Percentiles rank a stretch among this genome's conserved stretches.
These are phyloP conservation scores for Lordiphosa collinella DNA, from an alignment of 1,140 invertebrate species.

Conservation along the genomic window DNA sequence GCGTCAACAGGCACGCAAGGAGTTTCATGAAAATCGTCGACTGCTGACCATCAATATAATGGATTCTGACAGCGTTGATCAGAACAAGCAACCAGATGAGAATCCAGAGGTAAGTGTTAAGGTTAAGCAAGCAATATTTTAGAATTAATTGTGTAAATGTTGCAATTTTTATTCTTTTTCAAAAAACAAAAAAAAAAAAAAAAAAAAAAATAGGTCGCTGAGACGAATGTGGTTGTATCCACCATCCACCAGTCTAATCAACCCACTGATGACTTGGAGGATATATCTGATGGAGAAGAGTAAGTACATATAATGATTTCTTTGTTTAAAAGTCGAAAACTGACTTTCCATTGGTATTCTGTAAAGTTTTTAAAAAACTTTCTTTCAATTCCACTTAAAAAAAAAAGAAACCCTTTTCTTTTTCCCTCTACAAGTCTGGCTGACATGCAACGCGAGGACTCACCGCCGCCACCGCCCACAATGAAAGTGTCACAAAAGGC, in stretches of 20 bases:
- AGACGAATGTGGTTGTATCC: neutral
- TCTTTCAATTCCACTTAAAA: neutral
- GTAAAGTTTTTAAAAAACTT: no score
- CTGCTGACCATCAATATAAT: neutral
- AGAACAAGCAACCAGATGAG: neutral
- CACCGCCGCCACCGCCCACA: conserved; percentile 37
- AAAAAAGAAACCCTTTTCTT: no score
- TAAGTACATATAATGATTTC: conserved; percentile 49
- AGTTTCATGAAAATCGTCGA: conserved; percentile 24
- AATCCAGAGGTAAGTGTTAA: neutral
- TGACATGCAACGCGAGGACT: conserved; percentile 1
- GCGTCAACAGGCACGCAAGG: conserved; percentile 16
- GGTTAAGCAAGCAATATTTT: no score
- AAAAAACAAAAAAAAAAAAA: no score
- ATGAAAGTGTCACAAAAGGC: neutral
- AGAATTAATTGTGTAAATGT: no score
- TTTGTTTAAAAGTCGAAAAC: no score
- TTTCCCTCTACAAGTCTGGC: conserved; percentile 22
- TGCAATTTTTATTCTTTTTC: no score
- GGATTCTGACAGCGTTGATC: neutral
- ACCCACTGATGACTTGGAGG: conserved; percentile 50
- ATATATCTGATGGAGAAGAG: conserved; percentile 73
- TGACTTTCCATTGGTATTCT: no score
- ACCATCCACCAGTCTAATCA: conserved; percentile 1
- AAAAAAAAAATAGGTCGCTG: no score